A percentile compares a stretch with the other conserved stretches of the same genome.
Evolutionary conservation across 1,140 invertebrate species (phyloP).

Genomic region (Drosophila lini): DNA sequence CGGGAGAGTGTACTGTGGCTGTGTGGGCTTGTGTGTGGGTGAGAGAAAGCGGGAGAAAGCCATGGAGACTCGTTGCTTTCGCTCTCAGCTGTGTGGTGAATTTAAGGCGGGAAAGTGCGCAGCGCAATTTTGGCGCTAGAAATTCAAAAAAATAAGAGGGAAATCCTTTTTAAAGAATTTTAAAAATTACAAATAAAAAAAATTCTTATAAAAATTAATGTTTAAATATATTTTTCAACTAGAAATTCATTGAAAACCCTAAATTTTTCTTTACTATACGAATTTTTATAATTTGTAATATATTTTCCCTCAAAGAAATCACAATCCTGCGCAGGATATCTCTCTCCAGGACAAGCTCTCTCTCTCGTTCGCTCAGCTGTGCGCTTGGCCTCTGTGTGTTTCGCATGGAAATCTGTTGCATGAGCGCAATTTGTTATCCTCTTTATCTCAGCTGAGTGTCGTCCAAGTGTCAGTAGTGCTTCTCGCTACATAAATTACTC

Average conservation of each 20-base stretch:
- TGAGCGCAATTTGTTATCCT: conserved; percentile 80
- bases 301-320: neutral
- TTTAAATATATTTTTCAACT: neutral
- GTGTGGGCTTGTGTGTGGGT: conserved; percentile 18
- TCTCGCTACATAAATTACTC: conserved; percentile 80
- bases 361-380: conserved; percentile 14
- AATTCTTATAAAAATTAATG: neutral
- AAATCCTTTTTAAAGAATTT: neutral
- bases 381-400: conserved; percentile 16
- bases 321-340: conserved; percentile 34
- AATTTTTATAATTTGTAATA: too few relatives aligned
- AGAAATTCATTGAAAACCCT: rapidly evolving
- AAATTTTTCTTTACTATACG: too few relatives aligned
- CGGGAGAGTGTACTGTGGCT: neutral
- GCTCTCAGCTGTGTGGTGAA: conserved; percentile 56
- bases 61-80: conserved; percentile 56
- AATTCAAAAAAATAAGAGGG: neutral
- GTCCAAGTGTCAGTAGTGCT: conserved; percentile 73
- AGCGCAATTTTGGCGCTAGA: conserved; percentile 29
- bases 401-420: conserved; percentile 80
- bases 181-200: neutral
- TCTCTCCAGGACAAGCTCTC: conserved; percentile 5
- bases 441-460: conserved; percentile 81
- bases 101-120: conserved; percentile 49
- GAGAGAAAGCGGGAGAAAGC: conserved; percentile 16